phyloP scores from a whole-genome alignment of 2,113 vertebrate species.

The Eurystomus gularis region DNA sequence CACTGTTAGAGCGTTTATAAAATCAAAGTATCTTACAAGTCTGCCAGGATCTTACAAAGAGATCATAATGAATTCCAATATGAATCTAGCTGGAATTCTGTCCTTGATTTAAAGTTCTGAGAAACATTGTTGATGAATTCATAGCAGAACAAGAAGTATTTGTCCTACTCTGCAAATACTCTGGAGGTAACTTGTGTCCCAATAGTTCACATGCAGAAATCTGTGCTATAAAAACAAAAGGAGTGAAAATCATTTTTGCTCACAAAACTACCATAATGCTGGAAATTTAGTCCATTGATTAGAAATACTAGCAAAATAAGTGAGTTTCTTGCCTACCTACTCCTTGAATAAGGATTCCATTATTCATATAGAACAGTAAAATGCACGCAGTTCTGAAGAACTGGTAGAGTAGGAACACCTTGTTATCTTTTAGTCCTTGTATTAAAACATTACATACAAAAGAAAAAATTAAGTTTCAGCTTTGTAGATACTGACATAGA shows the following conservation, averaged over 20 bases:
- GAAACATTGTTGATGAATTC: slow-evolving; percentile 49
- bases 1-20: neutral
- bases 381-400: neutral
- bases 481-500: neutral
- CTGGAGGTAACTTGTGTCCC: slow-evolving; percentile 48
- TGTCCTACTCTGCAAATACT: slow-evolving; percentile 6
- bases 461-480: neutral
- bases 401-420: neutral
- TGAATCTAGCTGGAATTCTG: slow-evolving; percentile 37
- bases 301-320: neutral
- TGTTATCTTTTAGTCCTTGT: neutral
- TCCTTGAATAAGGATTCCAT: slow-evolving; percentile 5
- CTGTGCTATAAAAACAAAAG: neutral
- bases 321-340: neutral
- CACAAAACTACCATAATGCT: slow-evolving; percentile 28
- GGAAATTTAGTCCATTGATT: slow-evolving; percentile 34
- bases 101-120: slow-evolving; percentile 47
- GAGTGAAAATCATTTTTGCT: slow-evolving; percentile 29
- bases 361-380: neutral
- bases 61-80: neutral
- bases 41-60: neutral
- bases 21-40: neutral
- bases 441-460: neutral
- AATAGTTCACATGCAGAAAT: slow-evolving; percentile 46
- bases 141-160: slow-evolving; percentile 53